These are phyloP conservation scores for Lycorma delicatula DNA, from an alignment of 1,140 invertebrate genomes.

Conservation along the genomic window DNA sequence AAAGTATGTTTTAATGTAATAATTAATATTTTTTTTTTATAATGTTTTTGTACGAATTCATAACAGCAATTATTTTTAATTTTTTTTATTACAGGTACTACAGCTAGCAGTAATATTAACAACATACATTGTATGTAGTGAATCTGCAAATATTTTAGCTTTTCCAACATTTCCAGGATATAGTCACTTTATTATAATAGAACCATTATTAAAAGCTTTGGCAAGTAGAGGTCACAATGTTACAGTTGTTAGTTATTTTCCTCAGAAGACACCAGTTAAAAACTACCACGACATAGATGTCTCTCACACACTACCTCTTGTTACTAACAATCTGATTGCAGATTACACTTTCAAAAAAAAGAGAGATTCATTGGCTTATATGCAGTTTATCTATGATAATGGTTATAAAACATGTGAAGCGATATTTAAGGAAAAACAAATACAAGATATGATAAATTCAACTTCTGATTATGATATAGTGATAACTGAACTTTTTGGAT, in stretches of 20 bases:
- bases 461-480: constrained; percentile 32
- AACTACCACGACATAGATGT: constrained; percentile 18
- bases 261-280: constrained; percentile 24
- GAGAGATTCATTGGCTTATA: not conserved
- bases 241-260: constrained; percentile 43
- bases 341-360: not conserved
- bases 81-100: too few relatives aligned
- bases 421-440: constrained; percentile 25
- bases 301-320: not conserved
- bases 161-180: constrained; percentile 30
- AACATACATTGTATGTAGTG: constrained; percentile 31
- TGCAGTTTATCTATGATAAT: not conserved
- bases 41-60: too few relatives aligned
- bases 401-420: not conserved
- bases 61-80: too few relatives aligned
- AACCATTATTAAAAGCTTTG: constrained; percentile 50
- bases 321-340: not conserved
- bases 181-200: constrained; percentile 60
- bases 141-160: constrained; percentile 25
- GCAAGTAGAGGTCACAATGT: constrained; percentile 49
- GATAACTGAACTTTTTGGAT: constrained; percentile 28
- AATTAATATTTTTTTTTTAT: too few relatives aligned
- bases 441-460: constrained; percentile 42
- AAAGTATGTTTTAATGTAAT: too few relatives aligned
- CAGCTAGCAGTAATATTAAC: too few relatives aligned